These are phyloP conservation scores for Turritopsis dohrnii DNA, from an alignment of 30 jellyfish, hydroid and myxozoan species.

Conservation along the genomic window DNA sequence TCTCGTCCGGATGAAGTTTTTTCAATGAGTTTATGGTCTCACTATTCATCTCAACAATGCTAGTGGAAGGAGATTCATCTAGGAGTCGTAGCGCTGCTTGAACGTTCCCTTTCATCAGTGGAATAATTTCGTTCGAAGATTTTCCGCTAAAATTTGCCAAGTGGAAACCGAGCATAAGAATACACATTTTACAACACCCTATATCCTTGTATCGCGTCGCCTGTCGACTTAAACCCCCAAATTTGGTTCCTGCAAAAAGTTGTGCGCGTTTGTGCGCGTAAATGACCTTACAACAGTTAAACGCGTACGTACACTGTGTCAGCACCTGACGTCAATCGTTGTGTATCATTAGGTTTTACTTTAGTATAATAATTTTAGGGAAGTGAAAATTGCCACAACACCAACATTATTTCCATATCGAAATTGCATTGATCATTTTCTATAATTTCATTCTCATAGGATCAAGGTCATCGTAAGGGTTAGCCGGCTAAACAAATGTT, in stretches of 20 bases:
- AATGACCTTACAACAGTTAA: background rate
- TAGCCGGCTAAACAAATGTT: background rate
- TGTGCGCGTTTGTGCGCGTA: background rate
- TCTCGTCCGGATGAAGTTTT: too few relatives aligned
- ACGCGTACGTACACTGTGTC: background rate
- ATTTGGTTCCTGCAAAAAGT: background rate
- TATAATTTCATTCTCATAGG: background rate
- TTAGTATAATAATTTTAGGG: background rate
- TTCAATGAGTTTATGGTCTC: too few relatives aligned
- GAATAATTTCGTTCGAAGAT: too few relatives aligned
- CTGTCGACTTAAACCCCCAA: background rate
- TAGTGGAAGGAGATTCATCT: too few relatives aligned
- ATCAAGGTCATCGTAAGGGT: too few relatives aligned
- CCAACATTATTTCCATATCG: background rate
- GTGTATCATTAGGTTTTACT: background rate
- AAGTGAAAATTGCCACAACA: background rate
- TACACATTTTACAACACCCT: background rate
- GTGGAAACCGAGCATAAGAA: too few relatives aligned
- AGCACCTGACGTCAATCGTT: background rate
- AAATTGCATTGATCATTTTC: background rate
- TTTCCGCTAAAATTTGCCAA: too few relatives aligned
- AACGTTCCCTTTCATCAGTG: too few relatives aligned
- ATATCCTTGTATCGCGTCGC: background rate
- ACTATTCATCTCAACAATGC: too few relatives aligned
- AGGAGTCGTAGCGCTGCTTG: too few relatives aligned